Evolutionary conservation across 2,797 vertebrate species (phyloP).

Genomic region (Sebastes minor): DNA sequence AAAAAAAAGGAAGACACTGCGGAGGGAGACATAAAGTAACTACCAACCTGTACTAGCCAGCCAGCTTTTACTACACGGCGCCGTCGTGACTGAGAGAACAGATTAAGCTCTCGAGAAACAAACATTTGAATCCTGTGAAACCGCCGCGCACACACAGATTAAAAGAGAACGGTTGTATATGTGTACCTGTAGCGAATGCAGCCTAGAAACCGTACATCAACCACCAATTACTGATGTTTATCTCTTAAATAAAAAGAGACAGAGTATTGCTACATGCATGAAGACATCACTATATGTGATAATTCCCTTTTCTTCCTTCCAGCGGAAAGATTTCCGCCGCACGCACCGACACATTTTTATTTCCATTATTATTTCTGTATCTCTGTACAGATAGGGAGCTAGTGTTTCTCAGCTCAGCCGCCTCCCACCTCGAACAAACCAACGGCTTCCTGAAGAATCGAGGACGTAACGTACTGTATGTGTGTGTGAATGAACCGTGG

Average conservation of each 20-base stretch:
- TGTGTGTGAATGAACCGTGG: neutral
- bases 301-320: slow-evolving; percentile 69
- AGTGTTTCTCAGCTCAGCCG: slow-evolving; percentile 47
- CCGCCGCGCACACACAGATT: slow-evolving; percentile 35
- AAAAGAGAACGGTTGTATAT: slow-evolving; percentile 47
- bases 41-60: slow-evolving; percentile 47
- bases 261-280: slow-evolving; percentile 69
- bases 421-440: slow-evolving; percentile 36
- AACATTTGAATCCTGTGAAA: slow-evolving; percentile 56
- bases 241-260: slow-evolving; percentile 78
- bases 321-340: slow-evolving; percentile 60
- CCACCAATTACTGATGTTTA: slow-evolving; percentile 78
- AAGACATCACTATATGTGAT: slow-evolving; percentile 68
- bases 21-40: slow-evolving; percentile 62
- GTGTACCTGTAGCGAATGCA: slow-evolving; percentile 58
- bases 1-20: slow-evolving; percentile 57
- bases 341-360: slow-evolving; percentile 68
- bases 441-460: slow-evolving; percentile 22
- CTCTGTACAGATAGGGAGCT: slow-evolving; percentile 58
- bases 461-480: neutral
- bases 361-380: slow-evolving; percentile 76
- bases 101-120: slow-evolving; percentile 57
- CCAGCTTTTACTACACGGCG: slow-evolving; percentile 47
- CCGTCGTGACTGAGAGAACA: slow-evolving; percentile 38
- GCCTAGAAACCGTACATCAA: slow-evolving; percentile 55